Conservation (phyloP, 2,113 vertebrate species). For the Monarcha castaneiventris region DNA sequence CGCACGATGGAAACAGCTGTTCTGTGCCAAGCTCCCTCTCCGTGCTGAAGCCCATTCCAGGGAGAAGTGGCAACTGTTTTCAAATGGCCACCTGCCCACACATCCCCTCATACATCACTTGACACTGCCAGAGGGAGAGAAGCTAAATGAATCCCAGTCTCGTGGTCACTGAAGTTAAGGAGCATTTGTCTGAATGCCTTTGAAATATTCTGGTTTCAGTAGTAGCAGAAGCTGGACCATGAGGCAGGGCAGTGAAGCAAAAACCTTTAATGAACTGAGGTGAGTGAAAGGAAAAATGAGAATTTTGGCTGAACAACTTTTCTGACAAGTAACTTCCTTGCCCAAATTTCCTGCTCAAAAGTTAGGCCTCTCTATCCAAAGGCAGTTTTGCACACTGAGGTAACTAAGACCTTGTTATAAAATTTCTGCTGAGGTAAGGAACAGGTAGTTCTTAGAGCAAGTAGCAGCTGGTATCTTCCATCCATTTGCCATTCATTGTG, state of each 20-base stretch:
- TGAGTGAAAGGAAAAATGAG: background rate
- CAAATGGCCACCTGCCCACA: background rate
- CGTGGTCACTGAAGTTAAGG: background rate
- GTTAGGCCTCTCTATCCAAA: background rate
- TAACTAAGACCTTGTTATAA: background rate
- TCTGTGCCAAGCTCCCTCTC: background rate
- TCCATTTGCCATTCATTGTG: background rate
- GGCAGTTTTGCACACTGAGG: background rate
- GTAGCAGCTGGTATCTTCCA: background rate
- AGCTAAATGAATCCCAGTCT: background rate
- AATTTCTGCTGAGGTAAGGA: background rate
- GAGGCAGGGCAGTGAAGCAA: background rate
- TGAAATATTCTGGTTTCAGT: background rate
- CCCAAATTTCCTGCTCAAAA: background rate
- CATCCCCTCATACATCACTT: background rate
- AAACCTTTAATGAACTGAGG: background rate
- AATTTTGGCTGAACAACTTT: background rate
- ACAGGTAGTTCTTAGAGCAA: background rate
- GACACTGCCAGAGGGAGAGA: background rate
- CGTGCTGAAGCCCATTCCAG: fast-evolving
- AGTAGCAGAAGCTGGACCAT: background rate
- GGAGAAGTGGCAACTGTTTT: background rate
- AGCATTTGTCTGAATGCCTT: background rate
- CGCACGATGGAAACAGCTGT: fast-evolving
- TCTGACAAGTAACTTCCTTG: background rate